A percentile compares a stretch with the other conserved stretches of the same genome.
Evolutionary conservation across 2,797 vertebrate species (phyloP).

Genomic region (Xiphophorus birchmanni): DNA sequence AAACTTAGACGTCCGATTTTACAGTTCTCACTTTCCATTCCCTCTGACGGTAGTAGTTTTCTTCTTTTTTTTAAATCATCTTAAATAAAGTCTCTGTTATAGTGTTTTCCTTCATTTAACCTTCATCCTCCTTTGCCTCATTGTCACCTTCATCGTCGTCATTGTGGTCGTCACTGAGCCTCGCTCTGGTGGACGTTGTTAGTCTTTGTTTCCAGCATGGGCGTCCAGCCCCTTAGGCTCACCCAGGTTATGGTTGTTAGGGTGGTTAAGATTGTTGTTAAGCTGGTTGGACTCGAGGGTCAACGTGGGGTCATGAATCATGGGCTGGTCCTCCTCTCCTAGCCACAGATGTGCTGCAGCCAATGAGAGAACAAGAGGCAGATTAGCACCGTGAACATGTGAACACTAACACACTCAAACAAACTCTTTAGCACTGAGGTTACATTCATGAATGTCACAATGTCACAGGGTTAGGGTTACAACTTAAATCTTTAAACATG

Average conservation of each 20-base stretch:
- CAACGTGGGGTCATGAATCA: slow-evolving; percentile 78
- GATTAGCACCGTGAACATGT: slow-evolving; percentile 75
- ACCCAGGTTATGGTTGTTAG: slow-evolving; percentile 80
- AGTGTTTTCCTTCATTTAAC: slow-evolving; percentile 76
- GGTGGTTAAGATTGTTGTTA: slow-evolving; percentile 74
- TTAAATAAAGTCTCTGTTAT: slow-evolving; percentile 82
- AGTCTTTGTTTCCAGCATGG: slow-evolving; percentile 82
- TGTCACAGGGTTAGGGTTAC: neutral
- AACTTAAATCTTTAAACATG: neutral
- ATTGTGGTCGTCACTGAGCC: slow-evolving; percentile 54
- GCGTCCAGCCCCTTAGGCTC: slow-evolving; percentile 80
- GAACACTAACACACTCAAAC: slow-evolving; percentile 44
- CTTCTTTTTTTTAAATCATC: slow-evolving; percentile 39
- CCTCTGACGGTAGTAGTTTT: slow-evolving; percentile 69
- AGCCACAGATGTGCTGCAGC: slow-evolving; percentile 85
- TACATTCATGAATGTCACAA: slow-evolving; percentile 16
- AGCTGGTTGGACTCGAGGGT: slow-evolving; percentile 77
- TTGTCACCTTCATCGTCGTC: slow-evolving; percentile 40
- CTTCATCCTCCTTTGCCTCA: slow-evolving; percentile 55
- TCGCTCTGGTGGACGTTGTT: slow-evolving; percentile 61
- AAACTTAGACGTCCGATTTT: slow-evolving; percentile 51
- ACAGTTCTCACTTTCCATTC: slow-evolving; percentile 57
- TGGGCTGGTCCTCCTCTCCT: slow-evolving; percentile 81
- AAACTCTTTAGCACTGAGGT: slow-evolving; percentile 26
- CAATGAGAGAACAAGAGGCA: slow-evolving; percentile 81